Evolutionary conservation across 2,113 vertebrate genomes (phyloP), one percentile per base, ranked within the genome.

Genomic region (Todiramphus chloris): DNA sequence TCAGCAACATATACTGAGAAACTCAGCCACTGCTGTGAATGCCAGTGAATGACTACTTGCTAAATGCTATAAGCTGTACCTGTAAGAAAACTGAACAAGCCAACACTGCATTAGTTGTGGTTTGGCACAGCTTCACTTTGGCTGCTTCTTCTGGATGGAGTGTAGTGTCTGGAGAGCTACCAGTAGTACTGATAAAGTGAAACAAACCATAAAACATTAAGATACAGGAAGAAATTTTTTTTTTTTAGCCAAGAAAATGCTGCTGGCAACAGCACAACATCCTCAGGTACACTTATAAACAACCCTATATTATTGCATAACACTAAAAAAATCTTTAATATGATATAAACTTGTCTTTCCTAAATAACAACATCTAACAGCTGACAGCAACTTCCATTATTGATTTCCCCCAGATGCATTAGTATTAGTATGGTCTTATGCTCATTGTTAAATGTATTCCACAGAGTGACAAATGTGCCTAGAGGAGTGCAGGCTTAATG

Each of bases 111-210:
- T 72, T 75, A 86, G 75, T 37, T 80, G 76, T 73, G 60, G 73
- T 77, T 86, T 96, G 97, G 95, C 95, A 85, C 3, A 62, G 43
- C 60, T 94, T 92, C 51, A 51, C 64, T 51, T 95, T 87, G 86
- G 92, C 93, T 82, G 15, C 64, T 78, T 6, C 80, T 79, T 68
- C 86, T 84, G 91, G 81, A 83, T 37, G 51, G 20, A 78, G 44
- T 4, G 6, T 63, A 93, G 83, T 37, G 60, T 59, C 64, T 92
- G 75, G 68, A 70, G 51, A 94, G 33, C 44, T 85, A 87, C 95
- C 94, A 93, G 64, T 4, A 94, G 43, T 14, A 11, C 70, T 83
- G 67, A 87, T 51, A 81, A 93, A 95, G 75, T 48, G 68, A 96
- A 92, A 33, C 74, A 83, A 89, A 81, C 44, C 28, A 82, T n/a